Evolutionary conservation across 2,888 invertebrate genomes (phyloP), one percentile per base, ranked within the genome.

Genomic region (Heliconius ismenius): DNA sequence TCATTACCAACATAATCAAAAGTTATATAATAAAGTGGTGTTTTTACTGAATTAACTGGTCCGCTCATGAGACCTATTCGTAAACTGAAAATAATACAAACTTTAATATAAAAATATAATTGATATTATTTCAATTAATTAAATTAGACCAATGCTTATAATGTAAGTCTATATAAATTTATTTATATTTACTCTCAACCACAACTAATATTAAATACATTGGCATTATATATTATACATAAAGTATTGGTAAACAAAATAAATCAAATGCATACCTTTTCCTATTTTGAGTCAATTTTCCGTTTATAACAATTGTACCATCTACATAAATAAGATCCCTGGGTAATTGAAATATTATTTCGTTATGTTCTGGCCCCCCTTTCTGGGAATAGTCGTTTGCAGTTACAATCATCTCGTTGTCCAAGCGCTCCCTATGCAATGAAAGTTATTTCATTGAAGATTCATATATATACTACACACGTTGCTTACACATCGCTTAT

Each of bases 261-360:
- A 62, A 15, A 26, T 26, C 15, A 62, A 62, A 62, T 62, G 62
- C 62, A 73, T 83, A 90, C 90, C 80, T 81, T 78, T 82, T 79
- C 74, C 83, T 84, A 68, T 84, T 79, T 74, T 76, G 75, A 72
- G 58, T 83, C 70, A 85, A 77, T 63, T 68, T 76, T 21, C 89
- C 87, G 32, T 79, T 80, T 67, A 91, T 79, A 58, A 76, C 81
- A 49, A 91, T 84, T 67, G 26, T 77, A 76, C 91, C 89, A 3
- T 82, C 81, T 1, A 70, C 21, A 62, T 82, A 83, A 18, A 58
- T 58, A 58, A 91, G 83, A 81, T 78, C 80, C 79, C 83, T 88
- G 70, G 92, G 92, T 78, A 92, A 77, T 49, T 87, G 62, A 79
- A 88, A 89, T 88, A 91, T 90, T 63, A 84, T 89, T 84, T 88